Percentiles rank a stretch among this genome's conserved stretches.
These are phyloP conservation scores for Misgurnus anguillicaudatus DNA, from an alignment of 2,113 vertebrate species.

Conservation along the genomic window DNA sequence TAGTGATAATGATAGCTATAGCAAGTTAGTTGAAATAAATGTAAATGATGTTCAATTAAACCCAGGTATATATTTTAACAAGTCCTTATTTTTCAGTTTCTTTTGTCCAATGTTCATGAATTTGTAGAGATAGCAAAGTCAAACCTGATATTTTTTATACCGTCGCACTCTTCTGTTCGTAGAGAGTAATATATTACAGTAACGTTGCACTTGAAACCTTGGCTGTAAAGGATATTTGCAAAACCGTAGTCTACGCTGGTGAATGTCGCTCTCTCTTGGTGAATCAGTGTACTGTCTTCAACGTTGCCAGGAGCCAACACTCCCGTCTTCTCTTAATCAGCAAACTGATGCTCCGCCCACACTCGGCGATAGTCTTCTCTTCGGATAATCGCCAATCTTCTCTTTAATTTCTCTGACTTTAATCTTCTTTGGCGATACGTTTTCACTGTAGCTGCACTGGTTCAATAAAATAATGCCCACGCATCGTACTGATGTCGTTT, in stretches of 20 bases:
- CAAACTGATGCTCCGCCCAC: neutral
- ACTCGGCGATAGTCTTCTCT: neutral
- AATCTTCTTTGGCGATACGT: neutral
- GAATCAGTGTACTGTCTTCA: neutral
- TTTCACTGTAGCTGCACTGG: conserved; percentile 1
- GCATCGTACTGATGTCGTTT: neutral
- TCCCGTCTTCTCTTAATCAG: neutral
- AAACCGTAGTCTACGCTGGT: neutral
- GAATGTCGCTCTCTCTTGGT: neutral
- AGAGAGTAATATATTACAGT: neutral
- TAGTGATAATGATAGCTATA: too few relatives aligned
- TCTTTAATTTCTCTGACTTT: neutral
- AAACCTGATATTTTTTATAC: neutral
- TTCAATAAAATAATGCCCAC: neutral
- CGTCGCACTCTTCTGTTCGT: neutral
- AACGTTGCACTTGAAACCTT: neutral
- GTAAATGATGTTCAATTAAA: neutral
- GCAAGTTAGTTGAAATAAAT: neutral
- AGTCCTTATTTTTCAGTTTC: neutral
- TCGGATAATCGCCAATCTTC: neutral
- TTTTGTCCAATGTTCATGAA: neutral
- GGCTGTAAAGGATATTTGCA: neutral
- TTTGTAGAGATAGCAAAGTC: neutral
- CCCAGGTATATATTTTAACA: neutral
- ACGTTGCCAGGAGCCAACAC: neutral